Evolutionary conservation across 2,797 vertebrate species (phyloP).

Genomic region (Danio choprae): DNA sequence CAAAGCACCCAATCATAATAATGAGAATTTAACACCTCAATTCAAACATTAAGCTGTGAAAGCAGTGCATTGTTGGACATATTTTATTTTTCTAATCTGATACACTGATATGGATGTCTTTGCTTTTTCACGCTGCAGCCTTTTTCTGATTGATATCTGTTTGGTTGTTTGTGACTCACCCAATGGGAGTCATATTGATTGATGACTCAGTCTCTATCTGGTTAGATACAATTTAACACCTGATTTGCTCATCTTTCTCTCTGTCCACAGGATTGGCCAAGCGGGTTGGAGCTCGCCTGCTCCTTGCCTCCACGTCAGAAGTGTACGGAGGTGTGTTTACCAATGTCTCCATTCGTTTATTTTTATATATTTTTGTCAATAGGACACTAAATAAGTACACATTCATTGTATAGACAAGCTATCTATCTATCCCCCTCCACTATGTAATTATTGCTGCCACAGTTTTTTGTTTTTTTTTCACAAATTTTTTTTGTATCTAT

Average conservation of each 20-base stretch:
- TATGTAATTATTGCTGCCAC: too few relatives aligned
- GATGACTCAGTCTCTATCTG: neutral
- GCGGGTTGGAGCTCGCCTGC: constrained; percentile 93
- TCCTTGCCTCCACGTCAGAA: constrained; percentile 96
- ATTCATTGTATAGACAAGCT: neutral
- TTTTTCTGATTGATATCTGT: constrained; percentile 27
- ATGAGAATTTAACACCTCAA: neutral
- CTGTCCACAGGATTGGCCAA: constrained; percentile 88
- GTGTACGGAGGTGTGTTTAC: constrained; percentile 93
- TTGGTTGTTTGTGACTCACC: neutral
- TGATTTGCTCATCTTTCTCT: constrained; percentile 2
- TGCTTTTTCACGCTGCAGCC: neutral
- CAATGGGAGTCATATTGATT: neutral
- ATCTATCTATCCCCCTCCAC: too few relatives aligned
- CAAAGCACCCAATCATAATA: neutral
- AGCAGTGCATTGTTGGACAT: neutral
- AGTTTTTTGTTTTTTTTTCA: too few relatives aligned
- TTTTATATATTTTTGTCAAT: neutral
- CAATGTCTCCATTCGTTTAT: neutral
- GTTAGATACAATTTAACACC: neutral
- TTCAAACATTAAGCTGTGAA: neutral
- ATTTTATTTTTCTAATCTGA: neutral
- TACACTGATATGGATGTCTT: neutral
- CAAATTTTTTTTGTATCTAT: too few relatives aligned
- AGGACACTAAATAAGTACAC: neutral